Base-by-base conservation (phyloP, 1,140 invertebrate genomes). In the Drosophila nikananu region DNA sequence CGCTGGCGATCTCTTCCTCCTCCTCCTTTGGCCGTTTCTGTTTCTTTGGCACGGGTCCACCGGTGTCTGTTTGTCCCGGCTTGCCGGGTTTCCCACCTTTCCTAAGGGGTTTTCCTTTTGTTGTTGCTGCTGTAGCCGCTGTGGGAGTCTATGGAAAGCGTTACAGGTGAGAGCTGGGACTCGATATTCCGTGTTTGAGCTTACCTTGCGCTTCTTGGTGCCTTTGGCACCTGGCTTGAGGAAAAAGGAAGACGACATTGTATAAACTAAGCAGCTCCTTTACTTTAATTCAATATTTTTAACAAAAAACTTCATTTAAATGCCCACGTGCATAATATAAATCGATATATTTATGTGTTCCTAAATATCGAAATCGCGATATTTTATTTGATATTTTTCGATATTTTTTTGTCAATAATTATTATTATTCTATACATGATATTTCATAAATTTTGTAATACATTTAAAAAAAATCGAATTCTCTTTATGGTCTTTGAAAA, bases 241-340 rank as follows among this genome's bases (percentile, higher is more conserved):
- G 83, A 95, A 95, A 78, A 95, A 95, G 8, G 95, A 95, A 58
- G 94, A 94, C 21, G 91, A 92, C 91, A 92, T 92, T 23, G 37
- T 60, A 57, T 15, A 44, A 42, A 25, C 54, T 30, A 21, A 35
- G 15, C 25, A 51, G 12, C 19, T 10, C 4, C n/a, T 2, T 15
- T n/a, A 10, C n/a, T 78, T 58, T 72, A 52, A 71, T 79, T 58
- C 19, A 64, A 78, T 62, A 41, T 52, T 73, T 73, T 21, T 23
- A n/a, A 41, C 37, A 61, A 61, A 73, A 72, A 74, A 74, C 46
- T 52, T 60, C 42, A 59, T 70, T 46, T 55, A 74, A 84, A 78
- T 23, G 60, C 81, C 82, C 82, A 84, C 82, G 82, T 84, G 82
- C 82, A 84, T 74, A 58, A 35, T 77, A 71, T 27, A 15, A 80